Percentiles rank a stretch among this genome's conserved stretches.
phyloP scores from a whole-genome alignment of 1,140 invertebrate genomes.

The Tetranychus cinnabarinus region DNA sequence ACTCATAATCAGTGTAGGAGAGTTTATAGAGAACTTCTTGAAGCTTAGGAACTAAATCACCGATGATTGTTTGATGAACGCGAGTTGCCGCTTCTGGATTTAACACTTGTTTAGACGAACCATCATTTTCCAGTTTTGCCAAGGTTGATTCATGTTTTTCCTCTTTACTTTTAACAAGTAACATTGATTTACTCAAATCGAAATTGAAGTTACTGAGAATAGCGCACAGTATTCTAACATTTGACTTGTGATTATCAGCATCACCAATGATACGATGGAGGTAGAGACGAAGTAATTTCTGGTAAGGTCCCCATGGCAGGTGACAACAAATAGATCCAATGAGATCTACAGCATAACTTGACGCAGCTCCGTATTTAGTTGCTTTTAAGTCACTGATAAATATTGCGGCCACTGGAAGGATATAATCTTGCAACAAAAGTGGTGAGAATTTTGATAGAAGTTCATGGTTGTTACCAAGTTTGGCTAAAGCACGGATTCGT shows the following conservation, averaged over 20 bases:
- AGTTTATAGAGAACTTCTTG: constrained; percentile 27
- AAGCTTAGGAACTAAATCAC: constrained; percentile 35
- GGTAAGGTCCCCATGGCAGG: constrained; percentile 65
- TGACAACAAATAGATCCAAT: constrained; percentile 44
- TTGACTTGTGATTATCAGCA: constrained; percentile 50
- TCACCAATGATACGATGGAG: constrained; percentile 40
- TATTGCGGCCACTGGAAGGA: constrained; percentile 52
- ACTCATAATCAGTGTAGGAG: constrained; percentile 6
- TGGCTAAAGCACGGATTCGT: constrained; percentile 46
- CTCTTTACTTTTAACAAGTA: constrained; percentile 7
- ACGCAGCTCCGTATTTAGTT: constrained; percentile 42
- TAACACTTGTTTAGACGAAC: constrained; percentile 12
- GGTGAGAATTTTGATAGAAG: constrained; percentile 31
- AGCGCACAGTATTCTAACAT: constrained; percentile 45
- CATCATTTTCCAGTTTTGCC: constrained; percentile 15
- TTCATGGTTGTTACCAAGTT: constrained; percentile 24
- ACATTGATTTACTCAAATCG: constrained; percentile 16
- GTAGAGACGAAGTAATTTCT: constrained; percentile 50
- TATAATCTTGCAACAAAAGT: constrained; percentile 49
- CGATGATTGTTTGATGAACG: constrained; percentile 39
- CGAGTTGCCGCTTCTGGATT: constrained; percentile 32
- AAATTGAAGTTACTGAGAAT: constrained; percentile 82
- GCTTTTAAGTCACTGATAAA: constrained; percentile 56
- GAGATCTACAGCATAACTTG: constrained; percentile 46
- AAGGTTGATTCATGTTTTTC: constrained; percentile 18